Evolutionary conservation across 2,797 vertebrate species (phyloP).

Genomic region (Thripadectes ignobilis): DNA sequence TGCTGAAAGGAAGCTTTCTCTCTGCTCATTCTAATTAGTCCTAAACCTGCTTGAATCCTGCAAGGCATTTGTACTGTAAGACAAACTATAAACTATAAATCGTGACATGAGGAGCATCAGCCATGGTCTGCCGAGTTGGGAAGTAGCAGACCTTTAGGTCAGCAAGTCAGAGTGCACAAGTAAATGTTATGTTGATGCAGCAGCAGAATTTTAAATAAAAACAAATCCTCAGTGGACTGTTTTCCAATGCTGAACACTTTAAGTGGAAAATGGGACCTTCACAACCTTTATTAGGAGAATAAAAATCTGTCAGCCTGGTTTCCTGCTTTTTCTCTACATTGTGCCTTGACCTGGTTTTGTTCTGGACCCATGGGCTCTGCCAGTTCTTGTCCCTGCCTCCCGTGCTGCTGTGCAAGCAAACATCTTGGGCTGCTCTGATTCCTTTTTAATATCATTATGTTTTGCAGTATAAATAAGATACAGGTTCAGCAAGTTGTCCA

Average conservation of each 20-base stretch:
- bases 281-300: neutral
- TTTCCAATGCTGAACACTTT: neutral
- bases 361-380: neutral
- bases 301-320: neutral
- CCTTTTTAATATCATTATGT: neutral
- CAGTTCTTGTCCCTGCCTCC: neutral
- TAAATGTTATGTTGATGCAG: neutral
- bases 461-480: neutral
- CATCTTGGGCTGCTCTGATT: neutral
- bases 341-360: neutral
- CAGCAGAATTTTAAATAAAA: constrained; percentile 38
- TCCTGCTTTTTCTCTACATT: neutral
- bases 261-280: neutral
- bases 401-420: neutral
- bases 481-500: neutral
- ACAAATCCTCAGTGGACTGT: neutral
- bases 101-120: neutral
- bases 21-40: neutral
- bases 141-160: constrained; percentile 9
- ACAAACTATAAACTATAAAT: neutral
- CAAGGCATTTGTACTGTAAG: neutral
- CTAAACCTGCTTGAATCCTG: neutral
- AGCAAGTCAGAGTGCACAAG: neutral
- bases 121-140: constrained; percentile 2
- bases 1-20: neutral